Percentiles rank a stretch among this genome's conserved stretches.
Evolutionary conservation across 2,888 invertebrate genomes (phyloP).

Genomic region (Cryptocephalus primarius): DNA sequence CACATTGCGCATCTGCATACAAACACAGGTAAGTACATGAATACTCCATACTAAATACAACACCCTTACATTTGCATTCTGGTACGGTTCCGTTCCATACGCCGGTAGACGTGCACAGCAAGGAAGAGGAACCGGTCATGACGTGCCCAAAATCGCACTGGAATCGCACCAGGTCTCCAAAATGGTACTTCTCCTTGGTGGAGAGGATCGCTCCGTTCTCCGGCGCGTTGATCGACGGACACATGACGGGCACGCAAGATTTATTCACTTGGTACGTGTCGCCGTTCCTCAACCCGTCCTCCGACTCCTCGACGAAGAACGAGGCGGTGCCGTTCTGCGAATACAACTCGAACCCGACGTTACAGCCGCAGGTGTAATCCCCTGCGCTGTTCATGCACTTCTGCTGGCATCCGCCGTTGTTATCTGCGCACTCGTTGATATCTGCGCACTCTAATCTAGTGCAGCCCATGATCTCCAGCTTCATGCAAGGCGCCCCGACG

Average conservation of each 20-base stretch:
- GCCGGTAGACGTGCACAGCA: constrained; percentile 82
- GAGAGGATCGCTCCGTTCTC: constrained; percentile 79
- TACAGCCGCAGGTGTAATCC: constrained; percentile 78
- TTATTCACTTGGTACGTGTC: constrained; percentile 83
- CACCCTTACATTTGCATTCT: constrained; percentile 78
- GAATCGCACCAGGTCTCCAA: constrained; percentile 81
- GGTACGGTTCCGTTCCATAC: constrained; percentile 91
- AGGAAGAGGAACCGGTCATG: constrained; percentile 75
- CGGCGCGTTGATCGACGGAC: constrained; percentile 62
- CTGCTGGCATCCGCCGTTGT: constrained; percentile 88
- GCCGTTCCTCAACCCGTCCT: constrained; percentile 80
- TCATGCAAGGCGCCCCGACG: constrained; percentile 77
- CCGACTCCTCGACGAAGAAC: constrained; percentile 64
- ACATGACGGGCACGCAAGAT: constrained; percentile 90
- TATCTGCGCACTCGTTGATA: constrained; percentile 74
- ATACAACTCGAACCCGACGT: constrained; percentile 85
- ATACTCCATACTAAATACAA: not conserved
- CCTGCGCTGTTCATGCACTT: constrained; percentile 88
- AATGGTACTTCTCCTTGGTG: constrained; percentile 72
- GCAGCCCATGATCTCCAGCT: constrained; percentile 88
- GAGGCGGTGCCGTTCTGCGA: constrained; percentile 83
- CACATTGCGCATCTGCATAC: constrained; percentile 74
- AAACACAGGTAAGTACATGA: not conserved
- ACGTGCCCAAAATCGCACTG: constrained; percentile 93
- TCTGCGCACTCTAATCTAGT: constrained; percentile 81